phyloP scores from a whole-genome alignment of 2,797 vertebrate species.

The Antennarius maculatus region DNA sequence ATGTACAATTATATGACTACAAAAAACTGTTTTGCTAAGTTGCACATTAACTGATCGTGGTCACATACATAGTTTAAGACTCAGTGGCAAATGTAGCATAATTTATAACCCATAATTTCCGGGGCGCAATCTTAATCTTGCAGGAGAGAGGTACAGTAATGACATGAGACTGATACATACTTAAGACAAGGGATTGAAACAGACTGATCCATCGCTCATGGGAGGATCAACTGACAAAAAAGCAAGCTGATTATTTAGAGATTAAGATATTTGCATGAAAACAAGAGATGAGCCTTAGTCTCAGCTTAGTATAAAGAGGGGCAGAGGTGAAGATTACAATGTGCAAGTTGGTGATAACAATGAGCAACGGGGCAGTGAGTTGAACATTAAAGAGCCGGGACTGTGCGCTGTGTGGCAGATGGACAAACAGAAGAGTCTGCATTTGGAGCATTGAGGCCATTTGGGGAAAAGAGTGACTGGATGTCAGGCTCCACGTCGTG shows the following conservation, averaged over 20 bases:
- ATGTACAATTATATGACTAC: slow-evolving; percentile 5
- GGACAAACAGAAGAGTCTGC: slow-evolving; percentile 55
- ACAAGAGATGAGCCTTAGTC: slow-evolving; percentile 62
- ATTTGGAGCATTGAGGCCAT: slow-evolving; percentile 59
- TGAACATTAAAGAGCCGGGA: slow-evolving; percentile 19
- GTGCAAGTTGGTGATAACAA: slow-evolving; percentile 52
- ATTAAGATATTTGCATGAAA: slow-evolving; percentile 80
- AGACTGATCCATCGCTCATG: slow-evolving; percentile 57
- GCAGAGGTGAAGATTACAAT: slow-evolving; percentile 58
- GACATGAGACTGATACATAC: slow-evolving; percentile 56
- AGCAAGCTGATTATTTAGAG: slow-evolving; percentile 78
- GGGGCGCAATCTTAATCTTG: slow-evolving; percentile 14
- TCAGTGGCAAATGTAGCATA: slow-evolving; percentile 12
- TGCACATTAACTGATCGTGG: slow-evolving; percentile 20
- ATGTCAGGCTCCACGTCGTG: slow-evolving; percentile 52
- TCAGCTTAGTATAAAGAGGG: slow-evolving; percentile 50
- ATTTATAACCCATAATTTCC: slow-evolving; percentile 16
- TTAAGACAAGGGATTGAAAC: slow-evolving; percentile 68
- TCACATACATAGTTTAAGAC: neutral
- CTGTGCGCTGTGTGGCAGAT: slow-evolving; percentile 40
- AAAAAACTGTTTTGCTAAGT: neutral
- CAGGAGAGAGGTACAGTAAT: slow-evolving; percentile 31
- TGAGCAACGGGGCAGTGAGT: slow-evolving; percentile 50
- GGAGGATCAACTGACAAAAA: slow-evolving; percentile 72
- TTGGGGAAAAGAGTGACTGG: slow-evolving; percentile 61